Percentiles rank a stretch among this genome's conserved stretches.
Conservation (phyloP, 2,797 vertebrate genomes). For the Borostomias antarcticus region DNA sequence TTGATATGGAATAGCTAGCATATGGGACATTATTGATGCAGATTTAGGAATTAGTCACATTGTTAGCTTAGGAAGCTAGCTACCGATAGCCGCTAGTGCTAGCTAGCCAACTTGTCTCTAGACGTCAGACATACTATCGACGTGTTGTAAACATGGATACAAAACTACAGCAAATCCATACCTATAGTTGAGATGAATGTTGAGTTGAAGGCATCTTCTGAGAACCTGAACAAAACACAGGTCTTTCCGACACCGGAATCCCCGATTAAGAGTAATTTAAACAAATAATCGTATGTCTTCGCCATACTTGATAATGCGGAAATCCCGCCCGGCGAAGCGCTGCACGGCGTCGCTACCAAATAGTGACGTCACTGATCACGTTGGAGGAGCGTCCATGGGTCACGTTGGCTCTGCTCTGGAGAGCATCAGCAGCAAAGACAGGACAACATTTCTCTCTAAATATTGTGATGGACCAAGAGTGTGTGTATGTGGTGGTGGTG, state of each 20-base stretch:
- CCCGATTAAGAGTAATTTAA: slow-evolving; percentile 96
- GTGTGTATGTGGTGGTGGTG: no score
- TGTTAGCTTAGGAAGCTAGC: not conserved
- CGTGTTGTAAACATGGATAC: slow-evolving; percentile 43
- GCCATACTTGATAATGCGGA: slow-evolving; percentile 90
- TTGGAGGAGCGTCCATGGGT: no score
- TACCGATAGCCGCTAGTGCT: not conserved
- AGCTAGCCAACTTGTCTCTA: not conserved
- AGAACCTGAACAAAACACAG: slow-evolving; percentile 95
- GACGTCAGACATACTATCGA: not conserved
- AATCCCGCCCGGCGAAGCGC: slow-evolving; percentile 78
- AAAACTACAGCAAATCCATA: slow-evolving; percentile 43
- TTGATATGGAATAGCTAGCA: not conserved
- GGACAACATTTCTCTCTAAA: no score
- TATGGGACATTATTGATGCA: not conserved
- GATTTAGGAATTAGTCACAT: not conserved
- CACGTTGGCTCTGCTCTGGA: no score
- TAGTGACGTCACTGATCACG: not conserved
- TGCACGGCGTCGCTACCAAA: not conserved
- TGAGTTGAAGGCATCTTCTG: slow-evolving; percentile 96
- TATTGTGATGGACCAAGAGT: no score
- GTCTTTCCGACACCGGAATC: slow-evolving; percentile 97
- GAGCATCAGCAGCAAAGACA: not conserved
- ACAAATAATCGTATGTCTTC: slow-evolving; percentile 98
- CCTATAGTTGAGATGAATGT: slow-evolving; percentile 98